A percentile compares a stretch with the other conserved stretches of the same genome.
These are phyloP conservation scores for Exocentrus adspersus DNA, from an alignment of 2,888 invertebrate species.

Conservation along the genomic window DNA sequence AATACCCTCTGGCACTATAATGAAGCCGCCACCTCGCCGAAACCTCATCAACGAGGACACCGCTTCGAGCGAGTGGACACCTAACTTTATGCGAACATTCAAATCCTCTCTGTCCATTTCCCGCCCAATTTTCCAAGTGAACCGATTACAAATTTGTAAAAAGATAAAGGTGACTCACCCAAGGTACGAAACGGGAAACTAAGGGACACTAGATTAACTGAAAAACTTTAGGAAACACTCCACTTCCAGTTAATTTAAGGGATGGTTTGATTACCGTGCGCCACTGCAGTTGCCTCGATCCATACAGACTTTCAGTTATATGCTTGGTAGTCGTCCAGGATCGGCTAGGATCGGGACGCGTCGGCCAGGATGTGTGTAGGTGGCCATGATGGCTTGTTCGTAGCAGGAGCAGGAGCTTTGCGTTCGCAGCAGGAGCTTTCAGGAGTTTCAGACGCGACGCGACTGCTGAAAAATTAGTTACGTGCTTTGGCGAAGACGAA, in stretches of 20 bases:
- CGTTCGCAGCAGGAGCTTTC: not conserved
- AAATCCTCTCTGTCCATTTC: not conserved
- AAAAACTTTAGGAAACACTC: constrained; percentile 30
- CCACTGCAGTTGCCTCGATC: constrained; percentile 50
- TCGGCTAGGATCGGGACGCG: constrained; percentile 49
- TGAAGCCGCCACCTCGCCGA: not conserved
- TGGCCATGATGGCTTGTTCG: constrained; percentile 34
- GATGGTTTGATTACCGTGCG: constrained; percentile 27
- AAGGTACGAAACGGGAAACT: constrained; percentile 18
- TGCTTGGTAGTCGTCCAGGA: constrained; percentile 47
- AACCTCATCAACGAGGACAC: not conserved
- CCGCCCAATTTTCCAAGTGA: not conserved
- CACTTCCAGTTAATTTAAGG: constrained; percentile 27
- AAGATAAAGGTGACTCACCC: constrained; percentile 2
- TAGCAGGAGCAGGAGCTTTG: constrained; percentile 12
- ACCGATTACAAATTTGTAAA: not conserved
- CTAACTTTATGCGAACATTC: too few species aligned
- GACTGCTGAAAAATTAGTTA: too few species aligned
- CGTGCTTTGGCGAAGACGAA: too few species aligned
- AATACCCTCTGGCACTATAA: not conserved
- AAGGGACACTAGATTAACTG: constrained; percentile 30
- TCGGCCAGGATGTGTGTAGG: constrained; percentile 45
- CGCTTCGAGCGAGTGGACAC: too few species aligned
- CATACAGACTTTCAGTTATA: constrained; percentile 57
- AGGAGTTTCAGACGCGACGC: too few species aligned